phyloP scores from a whole-genome alignment of 1,140 invertebrate species.

The Cheumatopsyche charites region DNA sequence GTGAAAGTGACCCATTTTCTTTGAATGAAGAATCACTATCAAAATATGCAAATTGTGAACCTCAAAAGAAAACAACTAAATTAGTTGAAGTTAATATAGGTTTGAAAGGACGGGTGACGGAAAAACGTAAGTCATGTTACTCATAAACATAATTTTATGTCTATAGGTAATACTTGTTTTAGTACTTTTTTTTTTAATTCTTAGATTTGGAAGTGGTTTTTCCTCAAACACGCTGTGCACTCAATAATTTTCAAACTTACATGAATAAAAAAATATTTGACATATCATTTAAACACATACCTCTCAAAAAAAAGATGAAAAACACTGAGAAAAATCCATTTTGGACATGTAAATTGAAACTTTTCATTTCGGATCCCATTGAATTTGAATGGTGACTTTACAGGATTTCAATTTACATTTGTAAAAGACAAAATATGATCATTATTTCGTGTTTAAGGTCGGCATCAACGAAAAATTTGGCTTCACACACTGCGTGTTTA shows the following conservation, averaged over 20 bases:
- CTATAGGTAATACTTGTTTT: background rate
- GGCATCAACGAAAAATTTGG: conserved; percentile 51
- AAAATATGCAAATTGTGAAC: too few species aligned
- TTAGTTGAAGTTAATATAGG: background rate
- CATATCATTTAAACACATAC: conserved; percentile 4
- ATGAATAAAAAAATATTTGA: conserved; percentile 23
- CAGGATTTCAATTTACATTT: background rate
- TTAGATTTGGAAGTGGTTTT: conserved; percentile 5
- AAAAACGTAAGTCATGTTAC: background rate
- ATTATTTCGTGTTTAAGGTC: conserved; percentile 27
- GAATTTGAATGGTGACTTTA: conserved; percentile 17
- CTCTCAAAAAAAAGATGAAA: background rate
- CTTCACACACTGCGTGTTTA: conserved; percentile 50
- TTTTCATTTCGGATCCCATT: background rate
- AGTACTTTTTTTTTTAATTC: background rate
- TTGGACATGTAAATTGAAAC: conserved; percentile 17
- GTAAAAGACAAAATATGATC: background rate
- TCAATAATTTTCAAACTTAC: conserved; percentile 12
- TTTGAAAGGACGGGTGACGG: background rate
- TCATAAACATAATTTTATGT: too few species aligned
- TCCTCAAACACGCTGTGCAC: background rate
- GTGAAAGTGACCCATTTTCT: conserved; percentile 3
- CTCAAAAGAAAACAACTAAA: background rate
- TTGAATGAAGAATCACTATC: background rate
- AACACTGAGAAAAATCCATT: background rate